Evolutionary conservation across 2,888 invertebrate species (phyloP).

Genomic region (Operophtera brumata): DNA sequence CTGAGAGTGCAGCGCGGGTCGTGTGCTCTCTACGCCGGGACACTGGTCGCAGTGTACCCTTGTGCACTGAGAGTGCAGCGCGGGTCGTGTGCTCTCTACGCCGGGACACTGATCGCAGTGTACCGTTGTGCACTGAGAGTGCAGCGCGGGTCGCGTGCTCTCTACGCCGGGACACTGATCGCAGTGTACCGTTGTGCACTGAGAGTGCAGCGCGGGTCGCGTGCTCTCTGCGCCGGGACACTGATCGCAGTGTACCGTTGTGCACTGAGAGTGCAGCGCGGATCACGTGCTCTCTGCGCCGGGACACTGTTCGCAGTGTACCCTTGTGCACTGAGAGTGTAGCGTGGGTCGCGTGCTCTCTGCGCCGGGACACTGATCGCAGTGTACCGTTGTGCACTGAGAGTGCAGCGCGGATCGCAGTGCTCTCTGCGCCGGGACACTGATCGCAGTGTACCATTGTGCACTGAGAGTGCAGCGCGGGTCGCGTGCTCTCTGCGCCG

Average conservation of each 20-base stretch:
- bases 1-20: constrained; percentile 7
- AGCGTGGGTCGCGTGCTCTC: no score
- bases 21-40: no score
- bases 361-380: no score
- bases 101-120: no score
- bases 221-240: not conserved
- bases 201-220: not conserved
- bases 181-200: constrained; percentile 1
- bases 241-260: not conserved
- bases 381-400: not conserved
- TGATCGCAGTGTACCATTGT: constrained; percentile 8
- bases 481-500: not conserved
- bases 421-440: no score
- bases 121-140: constrained; percentile 1
- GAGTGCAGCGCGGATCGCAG: constrained; percentile 10
- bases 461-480: not conserved
- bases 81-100: no score
- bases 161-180: no score
- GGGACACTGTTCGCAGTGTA: no score
- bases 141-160: constrained; percentile 6
- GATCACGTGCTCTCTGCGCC: constrained; percentile 2
- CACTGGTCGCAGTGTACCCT: constrained; percentile 8
- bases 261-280: constrained; percentile 5
- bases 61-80: not conserved
- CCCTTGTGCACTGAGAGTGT: not conserved